Conservation (phyloP, 2,888 invertebrate genomes). For the Zootermopsis nevadensis region DNA sequence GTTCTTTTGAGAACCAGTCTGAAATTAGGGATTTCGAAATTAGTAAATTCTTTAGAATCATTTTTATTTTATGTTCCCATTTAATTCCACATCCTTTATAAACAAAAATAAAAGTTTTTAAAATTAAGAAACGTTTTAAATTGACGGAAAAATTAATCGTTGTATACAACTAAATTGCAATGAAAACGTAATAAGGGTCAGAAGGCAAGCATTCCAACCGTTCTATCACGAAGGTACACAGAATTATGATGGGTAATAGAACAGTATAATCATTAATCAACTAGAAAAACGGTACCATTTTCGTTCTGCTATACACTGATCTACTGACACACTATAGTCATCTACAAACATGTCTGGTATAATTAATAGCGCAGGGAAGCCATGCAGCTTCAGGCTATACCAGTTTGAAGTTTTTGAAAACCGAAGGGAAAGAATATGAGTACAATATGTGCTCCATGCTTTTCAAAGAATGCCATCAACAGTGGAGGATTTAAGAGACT, state of each 20-base stretch:
- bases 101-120: background rate
- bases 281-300: conserved; percentile 39
- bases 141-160: conserved; percentile 2
- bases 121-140: background rate
- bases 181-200: conserved; percentile 9
- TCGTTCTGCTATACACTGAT: conserved; percentile 9
- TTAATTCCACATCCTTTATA: background rate
- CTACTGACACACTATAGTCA: conserved; percentile 21
- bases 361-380: conserved; percentile 35
- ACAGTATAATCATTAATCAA: conserved; percentile 37
- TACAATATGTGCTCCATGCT: background rate
- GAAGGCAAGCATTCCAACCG: background rate
- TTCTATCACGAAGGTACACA: conserved; percentile 19
- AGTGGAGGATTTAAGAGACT: background rate
- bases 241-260: conserved; percentile 27
- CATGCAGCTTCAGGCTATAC: conserved; percentile 15
- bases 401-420: conserved; percentile 26
- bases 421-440: conserved; percentile 30
- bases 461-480: background rate
- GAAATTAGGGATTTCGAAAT: background rate
- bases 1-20: background rate
- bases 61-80: background rate
- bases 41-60: background rate
- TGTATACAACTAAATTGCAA: conserved; percentile 7
- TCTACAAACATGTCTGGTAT: conserved; percentile 31